Percentiles rank a stretch among this genome's conserved stretches.
phyloP scores from a whole-genome alignment of 2,113 vertebrate genomes.

The Xiphophorus maculatus region DNA sequence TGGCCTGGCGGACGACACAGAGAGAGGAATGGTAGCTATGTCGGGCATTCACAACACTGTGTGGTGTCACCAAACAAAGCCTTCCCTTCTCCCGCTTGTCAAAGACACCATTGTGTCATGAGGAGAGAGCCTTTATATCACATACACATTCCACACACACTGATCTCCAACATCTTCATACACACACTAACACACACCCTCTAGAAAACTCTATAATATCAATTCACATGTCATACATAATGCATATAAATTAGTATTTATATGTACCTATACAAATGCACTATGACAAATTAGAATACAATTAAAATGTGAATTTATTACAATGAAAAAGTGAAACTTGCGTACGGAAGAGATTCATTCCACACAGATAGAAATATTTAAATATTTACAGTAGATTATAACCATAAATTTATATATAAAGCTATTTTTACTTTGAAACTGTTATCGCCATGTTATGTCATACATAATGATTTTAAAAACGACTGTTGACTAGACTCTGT shows the following conservation, averaged over 20 bases:
- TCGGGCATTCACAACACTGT: conserved; percentile 95
- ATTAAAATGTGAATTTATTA: no score
- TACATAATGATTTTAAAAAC: no score
- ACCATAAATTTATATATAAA: no score
- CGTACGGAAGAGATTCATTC: no score
- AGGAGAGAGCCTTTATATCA: conserved; percentile 89
- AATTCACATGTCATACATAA: conserved; percentile 29
- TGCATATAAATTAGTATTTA: neutral
- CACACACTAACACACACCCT: conserved; percentile 74
- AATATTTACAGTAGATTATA: no score
- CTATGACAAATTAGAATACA: no score
- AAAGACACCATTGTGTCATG: conserved; percentile 92
- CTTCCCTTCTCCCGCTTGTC: conserved; percentile 91
- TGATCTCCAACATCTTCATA: conserved; percentile 64
- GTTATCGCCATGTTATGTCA: no score
- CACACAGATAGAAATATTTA: no score
- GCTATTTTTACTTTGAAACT: no score
- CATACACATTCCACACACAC: conserved; percentile 92
- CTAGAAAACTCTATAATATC: conserved; percentile 60
- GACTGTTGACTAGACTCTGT: no score
- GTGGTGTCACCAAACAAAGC: conserved; percentile 92
- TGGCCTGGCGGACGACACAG: conserved; percentile 81
- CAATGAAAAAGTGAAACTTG: no score
- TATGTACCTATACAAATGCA: neutral
- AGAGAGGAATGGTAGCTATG: conserved; percentile 91